Conservation (phyloP, 2,797 vertebrate species). For the Sebastes steindachneri region DNA sequence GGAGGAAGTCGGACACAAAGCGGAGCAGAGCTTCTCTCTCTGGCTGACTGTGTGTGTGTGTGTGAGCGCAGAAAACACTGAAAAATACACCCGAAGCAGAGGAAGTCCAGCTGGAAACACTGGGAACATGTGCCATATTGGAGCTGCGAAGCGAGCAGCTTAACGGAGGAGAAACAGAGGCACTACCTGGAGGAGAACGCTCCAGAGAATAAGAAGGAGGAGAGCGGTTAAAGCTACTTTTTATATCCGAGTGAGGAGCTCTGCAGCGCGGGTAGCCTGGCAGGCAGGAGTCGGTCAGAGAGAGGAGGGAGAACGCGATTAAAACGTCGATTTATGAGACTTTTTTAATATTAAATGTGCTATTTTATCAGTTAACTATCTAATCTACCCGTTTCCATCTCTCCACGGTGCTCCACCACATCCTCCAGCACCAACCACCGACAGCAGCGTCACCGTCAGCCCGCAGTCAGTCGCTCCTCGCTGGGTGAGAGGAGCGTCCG, state of each 20-base stretch:
- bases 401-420: slow-evolving; percentile 51
- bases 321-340: too few relatives aligned
- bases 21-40: slow-evolving; percentile 6
- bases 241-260: neutral
- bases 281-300: slow-evolving; percentile 28
- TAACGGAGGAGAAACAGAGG: neutral
- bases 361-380: neutral
- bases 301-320: too few relatives aligned
- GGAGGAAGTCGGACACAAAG: slow-evolving; percentile 85
- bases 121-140: slow-evolving; percentile 17
- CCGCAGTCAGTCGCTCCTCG: slow-evolving; percentile 25
- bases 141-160: neutral
- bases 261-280: slow-evolving; percentile 26
- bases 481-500: too few relatives aligned
- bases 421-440: slow-evolving; percentile 27
- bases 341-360: too few relatives aligned
- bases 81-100: slow-evolving; percentile 9
- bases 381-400: slow-evolving; percentile 47
- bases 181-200: neutral
- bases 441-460: slow-evolving; percentile 54
- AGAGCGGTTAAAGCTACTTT: neutral
- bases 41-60: neutral
- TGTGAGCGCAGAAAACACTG: slow-evolving; percentile 18
- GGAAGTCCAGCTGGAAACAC: neutral
- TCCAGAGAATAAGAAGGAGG: neutral